Evolutionary conservation across 1,140 invertebrate genomes (phyloP), one percentile per base, ranked within the genome.

Genomic region (Plectrocnemia conspersa): DNA sequence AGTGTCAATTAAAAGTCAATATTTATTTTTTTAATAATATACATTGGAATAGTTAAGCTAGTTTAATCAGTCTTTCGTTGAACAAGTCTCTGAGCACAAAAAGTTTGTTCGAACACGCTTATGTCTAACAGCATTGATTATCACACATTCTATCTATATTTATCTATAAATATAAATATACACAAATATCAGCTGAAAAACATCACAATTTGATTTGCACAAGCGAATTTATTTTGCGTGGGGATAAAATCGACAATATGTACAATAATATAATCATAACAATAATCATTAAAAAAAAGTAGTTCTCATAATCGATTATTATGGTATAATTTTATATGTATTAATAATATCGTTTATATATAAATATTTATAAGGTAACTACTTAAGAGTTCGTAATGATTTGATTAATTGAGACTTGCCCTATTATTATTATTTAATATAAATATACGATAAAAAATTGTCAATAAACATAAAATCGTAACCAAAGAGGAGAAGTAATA

Each of bases 61-160:
- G 38, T 38, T 50, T 13, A 55, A 55, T 55, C 53, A 55, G 53
- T 55, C 53, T 55, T 55, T 18, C 35, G 47, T 55, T 48, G 53
- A 47, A 55, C 44, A 55, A 55, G 53, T 55, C 44, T 55, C 42
- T 16, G 41, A 55, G 44, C 19, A 48, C 21, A 46, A 45, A 41
- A 45, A 42, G 27, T 54, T 54, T 54, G 52, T 54, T 54, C 52
- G 19, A 25, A 22, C 1, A 35, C 35, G n/a, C 15, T 16, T n/a
- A 44, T 24, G 35, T 33, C 27, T 21, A 38, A 13, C 40, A 27
- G 18, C 23, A 48, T 48, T 16, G 15, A 25, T 25, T 38, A 23
- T 50, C 16, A 24, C 47, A 48, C 46, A 33, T 46, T 3, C 32
- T 15, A 13, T 46, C 10, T 27, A 46, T 15, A 46, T 22, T 15